phyloP scores from a whole-genome alignment of 37 sponge, comb jelly and placozoan species.

The Lycopodina hypogea region DNA sequence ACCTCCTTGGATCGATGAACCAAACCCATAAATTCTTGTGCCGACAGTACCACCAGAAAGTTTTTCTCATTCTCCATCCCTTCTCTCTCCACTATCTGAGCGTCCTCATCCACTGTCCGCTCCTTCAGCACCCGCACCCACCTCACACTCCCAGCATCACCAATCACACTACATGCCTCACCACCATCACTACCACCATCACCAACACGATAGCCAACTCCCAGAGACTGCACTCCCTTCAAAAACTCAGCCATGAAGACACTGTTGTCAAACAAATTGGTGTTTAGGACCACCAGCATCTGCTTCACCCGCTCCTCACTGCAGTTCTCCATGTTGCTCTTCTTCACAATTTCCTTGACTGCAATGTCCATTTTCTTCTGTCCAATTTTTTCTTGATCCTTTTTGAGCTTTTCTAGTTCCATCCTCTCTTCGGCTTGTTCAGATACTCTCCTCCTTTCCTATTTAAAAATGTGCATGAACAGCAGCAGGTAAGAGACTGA shows the following conservation, averaged over 20 bases:
- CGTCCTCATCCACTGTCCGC: slow-evolving; percentile 49
- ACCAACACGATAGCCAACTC: slow-evolving; percentile 34
- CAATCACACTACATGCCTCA: slow-evolving; percentile 29
- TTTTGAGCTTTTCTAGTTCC: background rate
- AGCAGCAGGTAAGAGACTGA: too few species aligned
- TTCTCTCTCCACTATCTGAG: slow-evolving; percentile 23
- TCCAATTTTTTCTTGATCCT: slow-evolving; percentile 27
- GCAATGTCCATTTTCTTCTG: slow-evolving; percentile 42
- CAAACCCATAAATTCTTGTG: slow-evolving; percentile 33
- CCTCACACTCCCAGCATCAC: slow-evolving; percentile 24
- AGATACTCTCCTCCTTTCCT: background rate
- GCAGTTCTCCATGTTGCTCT: slow-evolving; percentile 18
- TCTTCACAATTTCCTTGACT: slow-evolving; percentile 7
- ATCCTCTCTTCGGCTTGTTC: slow-evolving; percentile 3
- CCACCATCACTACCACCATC: slow-evolving; percentile 2
- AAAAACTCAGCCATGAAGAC: slow-evolving; percentile 44
- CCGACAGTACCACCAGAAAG: slow-evolving; percentile 34
- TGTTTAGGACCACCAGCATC: slow-evolving; percentile 58
- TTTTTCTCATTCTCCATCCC: slow-evolving; percentile 19
- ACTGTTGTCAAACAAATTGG: slow-evolving; percentile 32
- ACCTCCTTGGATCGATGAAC: slow-evolving; percentile 44
- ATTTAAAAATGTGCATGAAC: background rate
- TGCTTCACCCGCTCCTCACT: slow-evolving; percentile 50
- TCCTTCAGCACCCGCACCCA: slow-evolving; percentile 56
- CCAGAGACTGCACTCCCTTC: slow-evolving; percentile 20